Conservation (phyloP, 2,888 invertebrate genomes). For the Meiosimyza platycephala region DNA sequence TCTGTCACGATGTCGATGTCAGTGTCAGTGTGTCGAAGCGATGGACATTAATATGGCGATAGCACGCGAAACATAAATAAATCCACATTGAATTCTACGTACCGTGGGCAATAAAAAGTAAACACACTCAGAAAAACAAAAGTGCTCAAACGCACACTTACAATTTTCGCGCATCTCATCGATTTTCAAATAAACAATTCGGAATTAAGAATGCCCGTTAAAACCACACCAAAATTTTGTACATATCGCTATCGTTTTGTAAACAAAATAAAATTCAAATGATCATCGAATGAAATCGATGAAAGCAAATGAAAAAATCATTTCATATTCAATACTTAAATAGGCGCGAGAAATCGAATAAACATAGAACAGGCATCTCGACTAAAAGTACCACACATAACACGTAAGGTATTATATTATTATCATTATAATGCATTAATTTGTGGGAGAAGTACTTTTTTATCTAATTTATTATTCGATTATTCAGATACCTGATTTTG, state of each 20-base stretch:
- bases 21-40: constrained; percentile 41
- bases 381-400: too few species aligned
- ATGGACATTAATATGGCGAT: constrained; percentile 45
- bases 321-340: too few species aligned
- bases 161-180: constrained; percentile 19
- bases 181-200: constrained; percentile 21
- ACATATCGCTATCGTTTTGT: neutral
- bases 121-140: neutral
- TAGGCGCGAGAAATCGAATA: too few species aligned
- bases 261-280: neutral
- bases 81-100: neutral
- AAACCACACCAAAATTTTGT: neutral
- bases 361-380: too few species aligned
- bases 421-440: too few species aligned
- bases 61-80: constrained; percentile 49
- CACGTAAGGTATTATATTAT: too few species aligned
- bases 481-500: too few species aligned
- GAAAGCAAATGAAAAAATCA: neutral
- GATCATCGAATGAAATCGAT: neutral
- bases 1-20: constrained; percentile 31
- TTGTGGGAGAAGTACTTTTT: too few species aligned
- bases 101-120: neutral
- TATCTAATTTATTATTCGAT: too few species aligned
- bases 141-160: neutral
- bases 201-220: constrained; percentile 4